Base-by-base conservation (phyloP, 2,797 vertebrate species). In the Pipistrellus nathusii region DNA sequence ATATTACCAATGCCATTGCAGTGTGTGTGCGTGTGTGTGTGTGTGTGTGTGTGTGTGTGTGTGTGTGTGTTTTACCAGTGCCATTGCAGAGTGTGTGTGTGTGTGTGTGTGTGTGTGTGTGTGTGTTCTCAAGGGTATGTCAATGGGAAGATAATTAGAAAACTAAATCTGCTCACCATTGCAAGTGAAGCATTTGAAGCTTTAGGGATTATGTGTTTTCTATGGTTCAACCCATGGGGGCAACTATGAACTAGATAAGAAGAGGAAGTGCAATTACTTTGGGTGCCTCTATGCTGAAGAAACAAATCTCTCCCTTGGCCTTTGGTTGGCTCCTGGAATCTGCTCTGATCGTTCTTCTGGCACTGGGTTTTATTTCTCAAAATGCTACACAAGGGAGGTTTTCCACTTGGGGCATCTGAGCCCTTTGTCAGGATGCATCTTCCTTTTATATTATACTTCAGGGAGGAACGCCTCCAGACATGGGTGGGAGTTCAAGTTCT, bases 241-340 rank as follows among this genome's bases (percentile, higher is more conserved):
- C 80, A 94, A 89, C 53, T 35, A 18, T 25, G 23, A 84, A 62
- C 68, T 51, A 38, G 83, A 92, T 66, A 53, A 81, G 51, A 64
- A 93, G 48, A 94, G 32, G 64, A 89, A 94, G 44, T 41, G 20
- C 48, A 77, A 59, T 96, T 94, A 95, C 83, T 94, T 93, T 62
- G 69, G 94, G 59, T 86, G 89, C 35, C 35, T 86, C 48, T 51
- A 2, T 35, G 46, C 59, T 55, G 17, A 57, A 87, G 86, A 93
- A 95, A 77, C 66, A 76, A 95, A 91, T 77, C 30, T 93, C 87
- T 95, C 93, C 80, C 93, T 75, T 82, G 87, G 91, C 93, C 94
- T 91, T 94, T 62, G 59, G 18, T 64, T 69, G 71, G 84, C 3
- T 55, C 46, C 17, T 46, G 77, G 35, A 73, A 35, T 76, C 48